Base-by-base conservation (phyloP, 1,140 invertebrate genomes). In the Heterodera carotae region DNA sequence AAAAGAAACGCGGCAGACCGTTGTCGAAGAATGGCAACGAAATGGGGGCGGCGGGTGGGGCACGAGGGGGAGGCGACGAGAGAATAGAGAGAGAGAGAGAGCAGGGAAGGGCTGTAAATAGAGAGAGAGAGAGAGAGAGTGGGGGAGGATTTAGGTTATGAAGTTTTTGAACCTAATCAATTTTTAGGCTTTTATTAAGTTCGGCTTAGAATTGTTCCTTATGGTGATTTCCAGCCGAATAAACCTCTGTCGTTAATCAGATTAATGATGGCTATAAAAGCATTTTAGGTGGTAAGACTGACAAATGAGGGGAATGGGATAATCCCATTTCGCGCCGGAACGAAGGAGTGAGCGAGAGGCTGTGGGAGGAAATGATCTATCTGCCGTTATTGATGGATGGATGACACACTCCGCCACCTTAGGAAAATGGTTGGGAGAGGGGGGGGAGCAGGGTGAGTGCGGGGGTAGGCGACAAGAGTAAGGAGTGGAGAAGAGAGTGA, bases 81-180 rank as follows among this genome's bases (percentile, higher is more conserved):
- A 25, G 22, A 31, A 62, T 62, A 7, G 60, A 62, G 60, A 62
- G 60, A 62, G 59, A 62, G 59, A 62, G 60, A 62, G 60, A 62
- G 60, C 8, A 12, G 39, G 12, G 12, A 43, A 43, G 12, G 12
- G 39, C 0, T 8, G 39, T 8, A 12, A 18, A 7, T 62, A 18
- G 60, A 22, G 60, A 62, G 59, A 62, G 29, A 7, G 59, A 29
- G 29, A 62, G 36, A n/a, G n/a, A n/a, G n/a, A n/a, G n/a, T n/a
- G n/a, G n/a, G n/a, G n/a, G n/a, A n/a, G n/a, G n/a, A n/a, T n/a
- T n/a, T n/a, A n/a, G n/a, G n/a, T n/a, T n/a, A n/a, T n/a, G n/a
- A n/a, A n/a, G n/a, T n/a, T n/a, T n/a, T n/a, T n/a, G n/a, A n/a
- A n/a, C n/a, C n/a, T n/a, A n/a, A n/a, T n/a, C n/a, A n/a, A n/a